Percentiles rank a stretch among this genome's conserved stretches.
These are phyloP conservation scores for Rhyacichthys aspro DNA, from an alignment of 2,797 vertebrate species.

Conservation along the genomic window DNA sequence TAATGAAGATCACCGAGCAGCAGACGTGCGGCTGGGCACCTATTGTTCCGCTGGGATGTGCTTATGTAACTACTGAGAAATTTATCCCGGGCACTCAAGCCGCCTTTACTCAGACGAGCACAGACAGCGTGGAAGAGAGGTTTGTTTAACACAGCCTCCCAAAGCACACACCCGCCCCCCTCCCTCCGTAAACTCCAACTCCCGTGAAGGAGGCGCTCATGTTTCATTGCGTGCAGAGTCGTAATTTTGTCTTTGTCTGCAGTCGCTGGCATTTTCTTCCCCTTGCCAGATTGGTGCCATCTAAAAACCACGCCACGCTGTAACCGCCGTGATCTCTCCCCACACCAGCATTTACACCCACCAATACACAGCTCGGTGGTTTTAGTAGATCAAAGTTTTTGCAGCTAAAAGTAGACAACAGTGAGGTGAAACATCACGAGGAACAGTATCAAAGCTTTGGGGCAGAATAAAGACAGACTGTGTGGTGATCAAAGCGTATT, in stretches of 20 bases:
- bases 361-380: slow-evolving; percentile 27
- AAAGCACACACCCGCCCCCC: slow-evolving; percentile 3
- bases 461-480: neutral
- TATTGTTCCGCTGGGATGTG: slow-evolving; percentile 11
- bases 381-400: slow-evolving; percentile 51
- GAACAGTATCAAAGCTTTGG: slow-evolving; percentile 37
- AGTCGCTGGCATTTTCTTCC: slow-evolving; percentile 27
- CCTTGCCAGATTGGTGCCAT: slow-evolving; percentile 42
- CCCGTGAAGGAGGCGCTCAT: slow-evolving; percentile 34
- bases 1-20: slow-evolving; percentile 8
- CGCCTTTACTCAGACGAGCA: slow-evolving; percentile 33
- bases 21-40: slow-evolving; percentile 16
- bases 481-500: slow-evolving; percentile 3
- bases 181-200: neutral
- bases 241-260: slow-evolving; percentile 53
- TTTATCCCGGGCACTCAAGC: slow-evolving; percentile 34
- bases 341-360: slow-evolving; percentile 11
- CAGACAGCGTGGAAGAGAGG: slow-evolving; percentile 19
- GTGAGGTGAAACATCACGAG: slow-evolving; percentile 36
- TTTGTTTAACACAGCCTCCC: slow-evolving; percentile 29
- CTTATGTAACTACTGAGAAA: slow-evolving; percentile 49
- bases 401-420: slow-evolving; percentile 36
- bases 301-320: slow-evolving; percentile 25
- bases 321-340: slow-evolving; percentile 22
- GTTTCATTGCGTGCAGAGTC: slow-evolving; percentile 61